Base-by-base conservation (phyloP, 2,888 invertebrate species). In the Cartodere bifasciata region DNA sequence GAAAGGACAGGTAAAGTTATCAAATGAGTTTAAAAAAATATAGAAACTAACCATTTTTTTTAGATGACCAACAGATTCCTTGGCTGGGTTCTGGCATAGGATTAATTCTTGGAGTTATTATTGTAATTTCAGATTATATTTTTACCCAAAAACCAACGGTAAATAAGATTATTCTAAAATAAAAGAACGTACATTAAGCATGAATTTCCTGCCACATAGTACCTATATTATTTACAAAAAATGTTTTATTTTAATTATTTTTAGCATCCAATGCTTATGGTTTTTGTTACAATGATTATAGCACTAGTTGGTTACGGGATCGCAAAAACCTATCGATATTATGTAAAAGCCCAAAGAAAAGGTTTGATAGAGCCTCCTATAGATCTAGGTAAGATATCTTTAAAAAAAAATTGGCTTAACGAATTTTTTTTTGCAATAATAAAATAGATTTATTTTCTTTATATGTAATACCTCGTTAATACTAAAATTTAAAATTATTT, bases 1-100 rank as follows among this genome's bases (percentile, higher is more conserved):
- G 73, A 75, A 51, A 56, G 62, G 31, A 69, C 63, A 65, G 71
- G 78, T 76, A 55, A 42, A 12, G 29, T 13, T 10, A 13, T 24
- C 25, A 5, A 16, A 5, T n/a, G n/a, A n/a, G n/a, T n/a, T n/a
- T n/a, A 24, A 13, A 4, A 28, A 26, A 3, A 26, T 12, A 12
- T 13, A 28, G n/a, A n/a, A n/a, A n/a, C n/a, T n/a, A 20, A 16
- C 17, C 20, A 34, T 21, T 25, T 34, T 34, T 28, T 35, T 34
- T 56, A 77, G 78, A 67, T 39, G 73, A 75, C 52, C 71, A 74
- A 48, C 78, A 77, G 52, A 65, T 75, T 36, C 76, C 81, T 24
- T 82, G 80, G 81, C 62, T 82, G 22, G 77, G 80, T 39, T 74
- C 80, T 36, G 79, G 78, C 28, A 58, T 81, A 42, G 82, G 82